phyloP scores from a whole-genome alignment of 1,140 invertebrate genomes.

The Zaprionus kolodkinae region DNA sequence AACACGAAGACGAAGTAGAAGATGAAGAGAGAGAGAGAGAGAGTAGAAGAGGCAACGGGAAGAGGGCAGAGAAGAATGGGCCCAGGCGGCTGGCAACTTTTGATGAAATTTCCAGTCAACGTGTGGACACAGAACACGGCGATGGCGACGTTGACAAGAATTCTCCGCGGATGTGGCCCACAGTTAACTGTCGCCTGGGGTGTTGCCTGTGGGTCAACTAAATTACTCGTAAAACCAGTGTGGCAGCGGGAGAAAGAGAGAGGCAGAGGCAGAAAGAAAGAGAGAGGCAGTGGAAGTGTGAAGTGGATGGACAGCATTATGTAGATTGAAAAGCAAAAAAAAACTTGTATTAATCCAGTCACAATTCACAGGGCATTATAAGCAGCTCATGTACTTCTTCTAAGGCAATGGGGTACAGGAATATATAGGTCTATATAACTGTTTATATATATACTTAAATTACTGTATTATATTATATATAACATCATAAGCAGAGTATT shows the following conservation, averaged over 20 bases:
- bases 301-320: not conserved
- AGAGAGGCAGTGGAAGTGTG: not conserved
- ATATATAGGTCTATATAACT: too few species aligned
- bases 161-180: slow-evolving; percentile 60
- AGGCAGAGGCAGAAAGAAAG: not conserved
- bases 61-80: slow-evolving; percentile 23
- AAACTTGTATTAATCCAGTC: not conserved
- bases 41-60: too few species aligned
- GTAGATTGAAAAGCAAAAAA: slow-evolving; percentile 7
- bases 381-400: too few species aligned
- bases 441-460: too few species aligned
- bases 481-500: too few species aligned
- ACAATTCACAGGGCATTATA: too few species aligned
- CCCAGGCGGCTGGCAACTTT: slow-evolving; percentile 55
- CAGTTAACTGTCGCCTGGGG: slow-evolving; percentile 51
- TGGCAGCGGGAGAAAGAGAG: not conserved
- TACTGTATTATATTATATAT: too few species aligned
- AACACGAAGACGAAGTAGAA: not conserved
- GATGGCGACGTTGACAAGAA: slow-evolving; percentile 13
- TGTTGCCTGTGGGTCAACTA: slow-evolving; percentile 4
- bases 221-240: slow-evolving; percentile 24
- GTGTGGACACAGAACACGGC: slow-evolving; percentile 22
- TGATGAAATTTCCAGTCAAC: slow-evolving; percentile 59
- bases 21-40: not conserved
- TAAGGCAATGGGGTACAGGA: too few species aligned